These are phyloP conservation scores for Neoarius graeffei DNA, from an alignment of 2,113 vertebrate genomes.

Conservation along the genomic window DNA sequence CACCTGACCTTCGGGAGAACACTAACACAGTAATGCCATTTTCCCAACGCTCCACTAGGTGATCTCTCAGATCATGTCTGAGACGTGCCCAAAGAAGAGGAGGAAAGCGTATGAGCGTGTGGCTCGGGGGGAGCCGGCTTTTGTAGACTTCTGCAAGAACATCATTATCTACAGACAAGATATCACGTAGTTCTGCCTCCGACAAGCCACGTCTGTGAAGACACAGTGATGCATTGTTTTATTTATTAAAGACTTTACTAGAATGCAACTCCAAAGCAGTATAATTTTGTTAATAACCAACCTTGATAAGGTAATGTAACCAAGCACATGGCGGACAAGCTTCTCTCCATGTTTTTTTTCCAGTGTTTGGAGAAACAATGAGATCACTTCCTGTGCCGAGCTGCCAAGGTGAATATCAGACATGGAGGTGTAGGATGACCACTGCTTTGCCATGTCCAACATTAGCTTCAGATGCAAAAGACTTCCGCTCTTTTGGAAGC, in stretches of 20 bases:
- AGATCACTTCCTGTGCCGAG: slow-evolving; percentile 64
- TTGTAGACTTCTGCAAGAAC: slow-evolving; percentile 77
- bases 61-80: slow-evolving; percentile 67
- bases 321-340: slow-evolving; percentile 71
- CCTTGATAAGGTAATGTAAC: slow-evolving; percentile 68
- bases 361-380: slow-evolving; percentile 69
- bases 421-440: slow-evolving; percentile 70
- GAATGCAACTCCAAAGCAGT: background rate
- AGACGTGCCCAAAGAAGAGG: slow-evolving; percentile 78
- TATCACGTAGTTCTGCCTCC: slow-evolving; percentile 79
- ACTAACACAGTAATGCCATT: slow-evolving; percentile 64
- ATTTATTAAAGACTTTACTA: background rate
- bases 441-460: slow-evolving; percentile 70
- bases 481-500: slow-evolving; percentile 65
- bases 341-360: slow-evolving; percentile 75
- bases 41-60: slow-evolving; percentile 69
- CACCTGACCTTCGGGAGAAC: slow-evolving; percentile 70
- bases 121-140: slow-evolving; percentile 70
- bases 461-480: slow-evolving; percentile 75
- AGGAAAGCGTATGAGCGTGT: slow-evolving; percentile 73
- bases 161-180: slow-evolving; percentile 81
- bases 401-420: slow-evolving; percentile 58
- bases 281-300: background rate
- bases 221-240: background rate
- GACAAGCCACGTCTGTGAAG: slow-evolving; percentile 76